Evolutionary conservation across 2,113 vertebrate genomes (phyloP).

Genomic region (Athene cunicularia): DNA sequence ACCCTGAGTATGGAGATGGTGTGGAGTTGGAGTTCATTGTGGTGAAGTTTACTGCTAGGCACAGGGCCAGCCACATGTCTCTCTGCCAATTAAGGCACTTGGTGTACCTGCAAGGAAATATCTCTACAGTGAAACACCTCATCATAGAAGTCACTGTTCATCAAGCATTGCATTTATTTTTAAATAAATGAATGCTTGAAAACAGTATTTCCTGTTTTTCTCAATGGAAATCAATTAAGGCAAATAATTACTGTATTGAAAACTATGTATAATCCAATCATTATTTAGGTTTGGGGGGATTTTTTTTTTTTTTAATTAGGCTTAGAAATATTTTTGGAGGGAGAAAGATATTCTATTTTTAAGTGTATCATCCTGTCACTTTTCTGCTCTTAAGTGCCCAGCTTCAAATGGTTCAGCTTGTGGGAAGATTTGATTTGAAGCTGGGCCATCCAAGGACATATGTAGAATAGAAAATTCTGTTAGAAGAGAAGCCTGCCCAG

Average conservation of each 20-base stretch:
- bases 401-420: not conserved
- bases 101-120: accelerated
- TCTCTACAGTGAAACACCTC: not conserved
- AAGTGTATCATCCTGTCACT: not conserved
- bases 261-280: not conserved
- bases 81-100: not conserved
- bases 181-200: not conserved
- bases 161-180: not conserved
- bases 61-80: not conserved
- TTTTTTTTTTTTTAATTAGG: not conserved
- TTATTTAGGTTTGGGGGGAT: not conserved
- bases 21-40: not conserved
- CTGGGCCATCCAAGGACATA: not conserved
- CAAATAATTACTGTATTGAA: not conserved
- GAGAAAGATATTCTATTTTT: not conserved
- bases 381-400: not conserved
- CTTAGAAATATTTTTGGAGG: not conserved
- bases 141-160: not conserved
- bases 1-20: not conserved
- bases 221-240: not conserved
- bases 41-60: not conserved
- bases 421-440: not conserved
- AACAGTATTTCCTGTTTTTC: not conserved
- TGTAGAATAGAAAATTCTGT: not conserved
- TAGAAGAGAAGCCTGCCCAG: not conserved